A percentile compares a stretch with the other conserved stretches of the same genome.
These are phyloP conservation scores for Acrocephalus kingi DNA, from an alignment of 2,113 vertebrate genomes.

Conservation along the genomic window DNA sequence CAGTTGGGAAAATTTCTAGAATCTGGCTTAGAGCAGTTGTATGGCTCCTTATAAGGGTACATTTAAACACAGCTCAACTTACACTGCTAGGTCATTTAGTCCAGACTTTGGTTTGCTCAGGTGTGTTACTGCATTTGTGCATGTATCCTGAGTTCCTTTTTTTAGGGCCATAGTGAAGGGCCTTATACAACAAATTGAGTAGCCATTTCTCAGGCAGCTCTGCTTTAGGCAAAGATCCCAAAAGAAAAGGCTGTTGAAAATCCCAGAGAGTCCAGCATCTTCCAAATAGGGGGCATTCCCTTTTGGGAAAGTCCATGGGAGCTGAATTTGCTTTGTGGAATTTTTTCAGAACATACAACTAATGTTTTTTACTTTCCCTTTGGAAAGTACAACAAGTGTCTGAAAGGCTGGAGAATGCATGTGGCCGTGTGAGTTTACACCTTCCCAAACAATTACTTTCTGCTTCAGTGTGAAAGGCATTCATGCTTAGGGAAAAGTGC, in stretches of 20 bases:
- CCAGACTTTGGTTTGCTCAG: not conserved
- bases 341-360: not conserved
- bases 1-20: not conserved
- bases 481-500: not conserved
- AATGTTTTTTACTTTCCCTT: not conserved
- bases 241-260: not conserved
- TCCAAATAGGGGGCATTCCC: not conserved
- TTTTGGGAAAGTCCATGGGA: not conserved
- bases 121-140: not conserved
- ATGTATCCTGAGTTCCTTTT: not conserved
- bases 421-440: not conserved
- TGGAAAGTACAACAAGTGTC: not conserved
- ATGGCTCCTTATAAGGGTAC: accelerated
- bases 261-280: not conserved
- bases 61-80: not conserved
- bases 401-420: not conserved
- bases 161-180: not conserved
- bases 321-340: not conserved
- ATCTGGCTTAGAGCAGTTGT: not conserved
- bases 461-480: not conserved
- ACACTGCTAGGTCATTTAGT: not conserved
- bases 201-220: not conserved
- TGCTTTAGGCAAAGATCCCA: not conserved
- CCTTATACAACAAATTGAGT: not conserved
- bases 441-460: not conserved